Evolutionary conservation across 2,113 vertebrate species (phyloP), one percentile per base, ranked within the genome.

Genomic region (Pycnonotus jocosus): DNA sequence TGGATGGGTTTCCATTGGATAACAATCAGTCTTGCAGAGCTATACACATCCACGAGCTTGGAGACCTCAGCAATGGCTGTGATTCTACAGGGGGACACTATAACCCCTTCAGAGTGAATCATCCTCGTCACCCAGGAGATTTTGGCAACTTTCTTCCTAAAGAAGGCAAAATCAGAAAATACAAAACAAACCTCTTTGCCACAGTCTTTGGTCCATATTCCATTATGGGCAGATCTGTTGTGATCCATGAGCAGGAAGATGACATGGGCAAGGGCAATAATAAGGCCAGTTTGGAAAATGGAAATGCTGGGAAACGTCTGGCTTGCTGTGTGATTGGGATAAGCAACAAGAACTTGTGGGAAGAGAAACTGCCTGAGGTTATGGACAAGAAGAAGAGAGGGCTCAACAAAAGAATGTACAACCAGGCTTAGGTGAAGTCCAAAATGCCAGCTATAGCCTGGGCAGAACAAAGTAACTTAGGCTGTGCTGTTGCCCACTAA

Each of bases 61-160:
- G 99, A 78, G 99, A 99, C 68, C 96, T 99, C 87, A 98, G 98
- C 79, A 92, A 79, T 3, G 98, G 99, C 45, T 99, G 99, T 8
- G 96, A 97, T n/a, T 97, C 98, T 45, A 98, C 99, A 0, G 98
- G 98, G 3, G 97, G 98, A 7, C 99, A 99, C 96, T 99, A 98
- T 85, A 99, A 99, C 93, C 99, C 99, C 1, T 48, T 86, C 33
- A 40, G 27, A 0, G 97, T 97, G 24, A 56, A 96, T 51, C 99
- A 99, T 76, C 99, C 99, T 9, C 54, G 77, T 6, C 99, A 99
- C 95, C 99, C 99, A 0, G 99, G 99, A 44, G 99, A 99, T 96
- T 99, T 99, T 12, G 99, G 99, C 37, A 99, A 99, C 98, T 99
- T 99, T 92, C 40, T 54, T 2, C 93, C 98, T 33, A 97, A 95